Base-by-base conservation (phyloP, 2,797 vertebrate genomes). In the Phyllotis vaccarum region DNA sequence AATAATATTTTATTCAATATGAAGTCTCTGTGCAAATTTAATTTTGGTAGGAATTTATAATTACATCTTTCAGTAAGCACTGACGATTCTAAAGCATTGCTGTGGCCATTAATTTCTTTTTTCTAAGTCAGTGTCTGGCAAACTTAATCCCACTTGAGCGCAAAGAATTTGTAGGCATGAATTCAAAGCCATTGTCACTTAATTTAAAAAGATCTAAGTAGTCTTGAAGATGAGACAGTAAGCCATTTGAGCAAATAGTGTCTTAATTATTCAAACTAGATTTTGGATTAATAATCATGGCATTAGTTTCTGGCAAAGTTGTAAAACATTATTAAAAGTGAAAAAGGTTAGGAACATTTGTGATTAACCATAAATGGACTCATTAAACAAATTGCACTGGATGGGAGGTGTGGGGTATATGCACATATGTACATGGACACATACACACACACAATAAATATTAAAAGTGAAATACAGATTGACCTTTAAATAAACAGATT, bases 41-140 rank as follows among this genome's bases (percentile, higher is more conserved):
- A 76, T 86, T 95, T 22, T 52, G 49, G 68, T 97, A 79, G 93
- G 21, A 27, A 52, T 68, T 93, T 16, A 91, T 79, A 93, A 64
- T 70, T 54, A 34, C 40, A 21, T 27, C 86, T 95, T 70, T 40
- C 79, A 72, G 19, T 87, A 76, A 72, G 31, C 62, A 46, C 34
- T 81, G 76, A 60, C n/a, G n/a, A 40, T 93, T 92, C 22, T 43
- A 74, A 74, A 40, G 52, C 27, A 40, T 21, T 91, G 12, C 14
- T n/a, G 5, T 86, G 19, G 40, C 72, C 66, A 52, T 31, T 80
- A 9, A 29, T 31, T 86, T 68, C 0, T 87, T 92, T 93, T 19
- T 14, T 88, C 54, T 96, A 89, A 74, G 37, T 74, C 49, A 86
- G 37, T 54, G 60, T 81, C 72, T 95, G 75, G 13, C 16, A 43